Base-by-base conservation (phyloP, 2,888 invertebrate species). In the Phaonia tiefii region DNA sequence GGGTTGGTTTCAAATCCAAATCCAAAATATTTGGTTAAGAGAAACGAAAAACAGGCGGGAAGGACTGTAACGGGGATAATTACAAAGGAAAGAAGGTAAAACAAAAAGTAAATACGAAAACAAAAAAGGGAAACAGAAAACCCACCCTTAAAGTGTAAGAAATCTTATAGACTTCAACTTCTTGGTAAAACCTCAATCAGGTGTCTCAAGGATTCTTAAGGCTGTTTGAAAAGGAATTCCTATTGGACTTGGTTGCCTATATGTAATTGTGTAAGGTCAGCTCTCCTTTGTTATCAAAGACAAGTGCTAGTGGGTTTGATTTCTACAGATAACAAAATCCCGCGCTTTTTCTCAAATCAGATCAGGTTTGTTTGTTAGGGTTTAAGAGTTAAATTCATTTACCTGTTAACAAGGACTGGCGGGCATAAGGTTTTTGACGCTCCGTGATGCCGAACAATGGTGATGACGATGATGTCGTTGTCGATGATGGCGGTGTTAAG, bases 401-500 rank as follows among this genome's bases (percentile, higher is more conserved):
- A 81, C 83, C 83, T 77, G 76, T 81, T 26, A 81, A 54, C 39
- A 79, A 54, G 1, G 72, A 15, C 39, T 83, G 83, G 25, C 76
- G 79, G 39, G 60, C 37, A 37, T 83, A 83, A 39, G 80, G 80
- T 65, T 77, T 80, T 39, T 66, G 65, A 10, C 75, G 74, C n/a
- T 81, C 77, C 15, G 42, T 46, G n/a, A n/a, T n/a, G n/a, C n/a
- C n/a, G n/a, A n/a, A n/a, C n/a, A n/a, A n/a, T n/a, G n/a, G n/a
- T n/a, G n/a, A n/a, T n/a, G n/a, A n/a, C n/a, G n/a, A n/a, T 25
- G 15, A 31, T 44, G 22, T 31, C 44, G 51, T 7, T 1, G 17
- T 22, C 44, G 51, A 1, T 1, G 26, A 42, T n/a, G 26, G 25
- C 37, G 66, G 26, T 15, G 26, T 54, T 22, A 54, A 22, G 25